Base-by-base conservation (phyloP, 2,888 invertebrate species). In the Axea sp. region DNA sequence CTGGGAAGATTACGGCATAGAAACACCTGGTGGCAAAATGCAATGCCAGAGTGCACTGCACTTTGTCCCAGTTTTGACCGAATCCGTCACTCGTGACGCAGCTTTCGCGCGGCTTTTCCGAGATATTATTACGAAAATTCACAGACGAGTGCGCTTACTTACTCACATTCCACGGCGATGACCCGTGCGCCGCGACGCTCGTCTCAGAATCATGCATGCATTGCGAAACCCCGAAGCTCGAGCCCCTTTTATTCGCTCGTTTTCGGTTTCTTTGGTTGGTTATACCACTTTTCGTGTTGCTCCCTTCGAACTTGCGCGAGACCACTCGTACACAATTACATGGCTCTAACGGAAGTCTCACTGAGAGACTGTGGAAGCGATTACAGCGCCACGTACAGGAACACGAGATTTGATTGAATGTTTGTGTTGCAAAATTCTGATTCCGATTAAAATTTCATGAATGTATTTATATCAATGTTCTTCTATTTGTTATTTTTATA, bases 31-130 rank as follows among this genome's bases (percentile, higher is more conserved):
- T 83, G 84, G 82, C 78, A 81, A 83, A 86, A 83, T 85, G 86
- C 86, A 86, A 85, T 86, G 85, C 86, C 85, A 86, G 87, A 87
- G 87, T 87, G 84, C 87, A 87, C 82, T 87, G 87, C 87, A 87
- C 87, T 86, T 86, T 87, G 87, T 87, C 86, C 87, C 86, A 86
- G 85, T 86, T 87, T 86, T 84, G 79, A 81, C 80, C 80, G 82
- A 86, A 85, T 86, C 86, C 84, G 85, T 86, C 85, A 86, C 82
- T 84, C 79, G 83, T 86, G 86, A 87, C 87, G 86, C 85, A 85
- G 83, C 82, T 84, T 84, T 86, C 83, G 83, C 84, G 69, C 55
- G 59, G 81, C 80, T 83, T 84, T 84, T 82, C 78, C 80, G 75
- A 68, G 62, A 47, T 39, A 62, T 62, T 68, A 49, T 72, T 68